A percentile compares a stretch with the other conserved stretches of the same genome.
Conservation (phyloP, 53 echinoderm and acorn worm genomes). For the Mesocentrotus franciscanus region DNA sequence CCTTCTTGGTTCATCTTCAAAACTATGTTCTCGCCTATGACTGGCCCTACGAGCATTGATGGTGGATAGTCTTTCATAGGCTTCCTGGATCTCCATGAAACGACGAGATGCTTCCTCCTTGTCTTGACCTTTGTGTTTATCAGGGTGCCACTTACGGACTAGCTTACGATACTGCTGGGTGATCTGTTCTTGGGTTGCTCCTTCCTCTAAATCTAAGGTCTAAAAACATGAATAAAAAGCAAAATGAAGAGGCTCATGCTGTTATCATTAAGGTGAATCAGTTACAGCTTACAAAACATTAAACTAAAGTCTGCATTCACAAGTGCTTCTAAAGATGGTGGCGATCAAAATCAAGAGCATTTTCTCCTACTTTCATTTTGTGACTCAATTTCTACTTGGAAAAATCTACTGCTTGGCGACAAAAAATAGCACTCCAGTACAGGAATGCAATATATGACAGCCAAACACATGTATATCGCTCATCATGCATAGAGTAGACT, state of each 20-base stretch:
- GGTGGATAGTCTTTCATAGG: conserved; percentile 83
- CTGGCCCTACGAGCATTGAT: conserved; percentile 76
- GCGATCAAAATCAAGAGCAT: too few relatives aligned
- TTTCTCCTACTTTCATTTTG: too few relatives aligned
- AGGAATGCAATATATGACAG: too few relatives aligned
- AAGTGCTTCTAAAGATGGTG: too few relatives aligned
- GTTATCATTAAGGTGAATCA: neutral
- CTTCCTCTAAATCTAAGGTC: conserved; percentile 81
- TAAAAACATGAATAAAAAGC: conserved; percentile 51
- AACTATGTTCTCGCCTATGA: conserved; percentile 16
- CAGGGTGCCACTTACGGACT: conserved; percentile 84
- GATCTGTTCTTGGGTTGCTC: conserved; percentile 80
- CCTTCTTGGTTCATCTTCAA: conserved; percentile 53
- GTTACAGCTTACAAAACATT: neutral
- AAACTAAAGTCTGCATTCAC: neutral
- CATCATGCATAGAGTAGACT: too few relatives aligned
- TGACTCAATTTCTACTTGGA: too few relatives aligned
- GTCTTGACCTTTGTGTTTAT: conserved; percentile 73
- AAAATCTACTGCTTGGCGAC: too few relatives aligned
- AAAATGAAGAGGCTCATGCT: neutral
- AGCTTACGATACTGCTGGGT: conserved; percentile 88
- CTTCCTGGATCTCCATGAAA: conserved; percentile 87
- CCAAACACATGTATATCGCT: too few relatives aligned
- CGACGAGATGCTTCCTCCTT: conserved; percentile 76
- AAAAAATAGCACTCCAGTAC: too few relatives aligned